These are phyloP conservation scores for Drosophila bifasciata DNA, from an alignment of 1,140 invertebrate genomes.

Conservation along the genomic window DNA sequence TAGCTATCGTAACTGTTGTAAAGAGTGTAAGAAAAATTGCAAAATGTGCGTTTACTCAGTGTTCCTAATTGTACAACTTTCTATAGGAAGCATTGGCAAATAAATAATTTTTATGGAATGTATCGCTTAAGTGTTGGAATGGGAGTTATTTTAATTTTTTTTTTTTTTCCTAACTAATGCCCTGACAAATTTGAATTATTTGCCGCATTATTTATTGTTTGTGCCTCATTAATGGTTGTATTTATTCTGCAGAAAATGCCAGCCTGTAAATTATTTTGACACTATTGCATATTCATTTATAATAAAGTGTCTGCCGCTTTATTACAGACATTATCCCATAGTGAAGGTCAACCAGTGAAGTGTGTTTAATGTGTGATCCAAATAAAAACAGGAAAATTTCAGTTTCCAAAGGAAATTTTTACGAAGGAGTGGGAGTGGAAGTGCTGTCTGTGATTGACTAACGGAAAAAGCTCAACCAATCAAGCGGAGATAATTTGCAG, in stretches of 20 bases:
- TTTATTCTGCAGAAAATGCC: constrained; percentile 30
- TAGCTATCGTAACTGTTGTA: no score
- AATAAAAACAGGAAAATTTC: no score
- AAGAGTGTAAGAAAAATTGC: no score
- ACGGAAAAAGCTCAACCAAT: constrained; percentile 20
- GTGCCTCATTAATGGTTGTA: constrained; percentile 28
- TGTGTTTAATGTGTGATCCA: neutral
- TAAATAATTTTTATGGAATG: no score
- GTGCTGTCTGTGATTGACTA: neutral
- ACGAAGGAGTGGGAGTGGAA: no score
- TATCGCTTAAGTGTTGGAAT: no score
- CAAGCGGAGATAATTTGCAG: constrained; percentile 30
- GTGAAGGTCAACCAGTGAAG: constrained; percentile 31
- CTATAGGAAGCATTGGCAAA: no score
- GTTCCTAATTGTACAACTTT: no score
- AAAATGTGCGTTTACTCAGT: no score
- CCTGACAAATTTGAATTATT: neutral
- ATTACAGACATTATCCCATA: constrained; percentile 35
- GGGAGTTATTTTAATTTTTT: neutral
- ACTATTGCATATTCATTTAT: constrained; percentile 45
- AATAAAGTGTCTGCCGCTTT: constrained; percentile 33
- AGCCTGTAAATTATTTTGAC: constrained; percentile 51
- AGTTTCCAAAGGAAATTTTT: neutral
- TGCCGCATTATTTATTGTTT: constrained; percentile 33
- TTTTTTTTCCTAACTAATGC: neutral